These are phyloP conservation scores for Peromyscus attwateri DNA, from an alignment of 2,797 vertebrate genomes.

Conservation along the genomic window DNA sequence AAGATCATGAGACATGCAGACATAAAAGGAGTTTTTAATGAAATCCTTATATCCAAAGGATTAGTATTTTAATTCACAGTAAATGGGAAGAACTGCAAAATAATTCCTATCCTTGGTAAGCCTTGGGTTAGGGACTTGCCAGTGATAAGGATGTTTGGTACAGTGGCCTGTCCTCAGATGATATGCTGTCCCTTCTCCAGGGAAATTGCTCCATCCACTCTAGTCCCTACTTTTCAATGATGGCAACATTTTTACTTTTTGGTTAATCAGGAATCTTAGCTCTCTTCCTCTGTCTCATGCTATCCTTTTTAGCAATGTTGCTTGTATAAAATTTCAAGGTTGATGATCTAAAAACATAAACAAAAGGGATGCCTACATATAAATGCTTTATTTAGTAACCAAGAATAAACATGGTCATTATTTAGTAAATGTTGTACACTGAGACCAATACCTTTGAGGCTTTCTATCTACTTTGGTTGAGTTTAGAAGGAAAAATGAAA, in stretches of 20 bases:
- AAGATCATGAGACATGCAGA: background rate
- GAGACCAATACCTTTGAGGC: background rate
- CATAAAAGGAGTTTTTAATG: constrained; percentile 15
- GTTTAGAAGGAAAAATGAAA: background rate
- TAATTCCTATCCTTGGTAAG: background rate
- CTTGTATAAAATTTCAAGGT: background rate
- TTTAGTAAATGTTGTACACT: background rate
- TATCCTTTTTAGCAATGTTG: background rate
- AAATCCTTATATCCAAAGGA: background rate
- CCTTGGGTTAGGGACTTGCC: background rate
- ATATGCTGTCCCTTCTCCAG: background rate
- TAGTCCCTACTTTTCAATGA: background rate
- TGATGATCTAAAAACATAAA: background rate
- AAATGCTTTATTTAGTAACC: background rate
- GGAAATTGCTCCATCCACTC: background rate
- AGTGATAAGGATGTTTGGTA: background rate
- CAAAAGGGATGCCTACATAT: background rate
- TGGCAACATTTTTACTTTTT: background rate
- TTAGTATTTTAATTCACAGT: background rate
- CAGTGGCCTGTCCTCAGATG: background rate
- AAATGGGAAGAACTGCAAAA: background rate
- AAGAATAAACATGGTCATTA: background rate
- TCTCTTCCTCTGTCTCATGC: background rate
- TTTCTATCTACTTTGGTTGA: constrained; percentile 6
- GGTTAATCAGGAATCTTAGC: background rate